These are phyloP conservation scores for Pectinophora gossypiella DNA, from an alignment of 1,140 invertebrate species.

Conservation along the genomic window DNA sequence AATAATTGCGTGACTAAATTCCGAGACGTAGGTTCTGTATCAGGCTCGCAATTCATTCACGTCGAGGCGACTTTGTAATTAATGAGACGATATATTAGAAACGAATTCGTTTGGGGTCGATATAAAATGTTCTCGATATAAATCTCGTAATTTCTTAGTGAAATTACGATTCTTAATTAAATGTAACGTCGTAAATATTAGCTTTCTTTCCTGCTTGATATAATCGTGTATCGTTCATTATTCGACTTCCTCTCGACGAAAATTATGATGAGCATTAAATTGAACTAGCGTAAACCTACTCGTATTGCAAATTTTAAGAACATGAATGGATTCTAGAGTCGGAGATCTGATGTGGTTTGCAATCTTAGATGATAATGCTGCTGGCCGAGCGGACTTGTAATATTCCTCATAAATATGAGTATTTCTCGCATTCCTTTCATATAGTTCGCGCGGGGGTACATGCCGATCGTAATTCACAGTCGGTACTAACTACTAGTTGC, in stretches of 20 bases:
- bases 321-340: too few species aligned
- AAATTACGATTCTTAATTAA: not conserved
- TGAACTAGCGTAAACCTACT: too few species aligned
- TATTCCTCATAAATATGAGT: not conserved
- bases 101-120: conserved; percentile 31
- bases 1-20: conserved; percentile 42
- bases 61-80: conserved; percentile 27
- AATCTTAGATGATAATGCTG: not conserved
- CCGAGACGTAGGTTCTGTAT: conserved; percentile 24
- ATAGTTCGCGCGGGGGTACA: not conserved
- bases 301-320: too few species aligned
- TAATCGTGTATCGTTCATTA: not conserved
- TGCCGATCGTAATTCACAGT: not conserved
- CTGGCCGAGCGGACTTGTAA: not conserved
- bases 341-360: too few species aligned
- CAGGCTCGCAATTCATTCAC: conserved; percentile 27
- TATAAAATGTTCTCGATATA: conserved; percentile 12
- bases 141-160: conserved; percentile 3
- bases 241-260: not conserved
- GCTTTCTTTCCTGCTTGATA: not conserved
- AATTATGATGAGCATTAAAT: not conserved
- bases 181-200: not conserved
- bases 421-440: conserved; percentile 1
- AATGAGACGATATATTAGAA: conserved; percentile 38
- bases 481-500: conserved; percentile 17